Evolutionary conservation across 1,140 invertebrate species (phyloP), one percentile per base, ranked within the genome.

Genomic region (Pseudomyrmex cubaensis): DNA sequence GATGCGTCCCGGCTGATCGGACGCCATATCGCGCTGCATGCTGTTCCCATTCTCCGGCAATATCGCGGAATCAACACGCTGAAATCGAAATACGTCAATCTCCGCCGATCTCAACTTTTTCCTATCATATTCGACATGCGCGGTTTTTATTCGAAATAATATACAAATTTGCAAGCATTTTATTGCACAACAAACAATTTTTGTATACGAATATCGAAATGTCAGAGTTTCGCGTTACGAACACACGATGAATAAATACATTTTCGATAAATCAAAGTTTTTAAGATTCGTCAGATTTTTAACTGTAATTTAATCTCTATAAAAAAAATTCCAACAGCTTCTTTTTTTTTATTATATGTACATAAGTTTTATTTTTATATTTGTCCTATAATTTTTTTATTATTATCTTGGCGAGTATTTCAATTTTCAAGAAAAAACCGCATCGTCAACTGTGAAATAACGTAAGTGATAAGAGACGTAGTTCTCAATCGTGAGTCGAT

Each of bases 401-500:
- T 52, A 12, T 52, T 52, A 52, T 52, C 35, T 35, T 35, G 35
- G 35, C 5, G 35, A 35, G n/a, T 15, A 13, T 63, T 63, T 25
- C 15, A 1, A 2, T 61, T 50, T 35, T 35, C n/a, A 67, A 22
- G 22, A 80, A 56, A 7, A 59, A 50, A 3, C 7, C 7, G 8
- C 48, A 59, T n/a, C 10, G 9, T 10, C 22, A 63, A 62, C 25
- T 63, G 22, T 22, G 44, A 73, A 64, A 52, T 63, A 46, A 62
- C 22, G 22, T 48, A 59, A 48, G 20, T 35, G 66, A 59, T 48
- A 80, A 80, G 66, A 80, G 67, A 80, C 46, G 76, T 25, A 64
- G n/a, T 17, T 83, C 70, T 61, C 85, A 84, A 87, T 85, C 64
- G 86, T 82, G 83, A 88, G 87, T 76, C 70, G 86, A 87, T 83